Evolutionary conservation across 2,888 invertebrate species (phyloP).

Genomic region (Cactoblastis cactorum): DNA sequence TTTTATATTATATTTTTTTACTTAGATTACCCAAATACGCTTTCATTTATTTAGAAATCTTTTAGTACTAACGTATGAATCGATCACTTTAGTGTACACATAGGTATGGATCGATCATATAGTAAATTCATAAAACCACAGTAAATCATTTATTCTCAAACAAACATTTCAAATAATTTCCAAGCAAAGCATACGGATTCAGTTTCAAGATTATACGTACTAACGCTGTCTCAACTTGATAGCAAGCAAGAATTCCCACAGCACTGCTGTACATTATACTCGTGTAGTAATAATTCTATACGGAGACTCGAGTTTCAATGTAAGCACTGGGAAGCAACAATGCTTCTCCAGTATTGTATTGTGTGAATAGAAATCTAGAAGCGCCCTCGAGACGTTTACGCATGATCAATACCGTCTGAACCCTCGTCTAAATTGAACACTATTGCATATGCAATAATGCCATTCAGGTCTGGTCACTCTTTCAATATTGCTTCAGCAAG

Average conservation of each 20-base stretch:
- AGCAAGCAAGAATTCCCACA: background rate
- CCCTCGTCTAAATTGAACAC: background rate
- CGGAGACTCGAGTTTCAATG: slow-evolving; percentile 10
- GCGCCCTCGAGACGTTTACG: slow-evolving; percentile 3
- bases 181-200: too few species aligned
- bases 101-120: too few species aligned
- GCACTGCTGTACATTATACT: background rate
- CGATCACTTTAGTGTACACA: too few species aligned
- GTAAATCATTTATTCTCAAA: too few species aligned
- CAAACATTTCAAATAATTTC: too few species aligned
- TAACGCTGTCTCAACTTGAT: too few species aligned
- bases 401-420: slow-evolving; percentile 5
- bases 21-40: too few species aligned
- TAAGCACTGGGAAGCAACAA: slow-evolving; percentile 10
- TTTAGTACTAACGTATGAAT: too few species aligned
- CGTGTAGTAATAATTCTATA: background rate
- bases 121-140: too few species aligned
- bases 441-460: background rate
- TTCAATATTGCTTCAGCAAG: background rate
- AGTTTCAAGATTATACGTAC: too few species aligned
- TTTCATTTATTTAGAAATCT: too few species aligned
- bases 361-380: slow-evolving; percentile 19
- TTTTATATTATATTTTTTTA: too few species aligned
- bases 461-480: background rate
- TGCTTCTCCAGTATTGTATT: slow-evolving; percentile 12